Percentiles rank a stretch among this genome's conserved stretches.
These are phyloP conservation scores for Imbricaverruca yamaguchii DNA, from an alignment of 2,888 invertebrate species.

Conservation along the genomic window DNA sequence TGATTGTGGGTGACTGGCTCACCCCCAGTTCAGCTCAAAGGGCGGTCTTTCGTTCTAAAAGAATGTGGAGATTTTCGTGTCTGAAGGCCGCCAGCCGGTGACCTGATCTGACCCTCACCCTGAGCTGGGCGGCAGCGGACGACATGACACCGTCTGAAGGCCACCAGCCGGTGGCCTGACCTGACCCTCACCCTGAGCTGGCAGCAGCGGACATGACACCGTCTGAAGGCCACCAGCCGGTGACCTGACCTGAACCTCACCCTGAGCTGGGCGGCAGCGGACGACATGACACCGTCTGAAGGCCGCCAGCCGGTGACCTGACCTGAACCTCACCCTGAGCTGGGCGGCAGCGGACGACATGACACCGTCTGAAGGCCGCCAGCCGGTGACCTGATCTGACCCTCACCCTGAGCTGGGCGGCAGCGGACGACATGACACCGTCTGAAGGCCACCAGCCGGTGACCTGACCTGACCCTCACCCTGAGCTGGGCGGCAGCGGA, in stretches of 20 bases:
- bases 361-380: conserved; percentile 42
- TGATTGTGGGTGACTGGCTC: too few species aligned
- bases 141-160: conserved; percentile 36
- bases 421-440: not conserved
- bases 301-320: conserved; percentile 52
- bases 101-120: conserved; percentile 37
- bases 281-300: conserved; percentile 25
- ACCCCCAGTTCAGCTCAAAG: too few species aligned
- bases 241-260: conserved; percentile 41
- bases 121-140: not conserved
- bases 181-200: conserved; percentile 2
- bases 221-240: conserved; percentile 48
- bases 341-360: not conserved
- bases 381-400: conserved; percentile 59
- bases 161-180: conserved; percentile 50
- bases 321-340: not conserved
- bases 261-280: conserved; percentile 11
- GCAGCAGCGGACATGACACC: not conserved
- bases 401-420: conserved; percentile 13
- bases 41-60: too few species aligned
- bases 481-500: conserved; percentile 9
- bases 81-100: conserved; percentile 50
- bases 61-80: too few species aligned
- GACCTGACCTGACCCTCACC: conserved; percentile 38
- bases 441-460: conserved; percentile 50